Percentiles rank a stretch among this genome's conserved stretches.
These are phyloP conservation scores for Melanotaenia boesemani DNA, from an alignment of 2,797 vertebrate species.

Conservation along the genomic window DNA sequence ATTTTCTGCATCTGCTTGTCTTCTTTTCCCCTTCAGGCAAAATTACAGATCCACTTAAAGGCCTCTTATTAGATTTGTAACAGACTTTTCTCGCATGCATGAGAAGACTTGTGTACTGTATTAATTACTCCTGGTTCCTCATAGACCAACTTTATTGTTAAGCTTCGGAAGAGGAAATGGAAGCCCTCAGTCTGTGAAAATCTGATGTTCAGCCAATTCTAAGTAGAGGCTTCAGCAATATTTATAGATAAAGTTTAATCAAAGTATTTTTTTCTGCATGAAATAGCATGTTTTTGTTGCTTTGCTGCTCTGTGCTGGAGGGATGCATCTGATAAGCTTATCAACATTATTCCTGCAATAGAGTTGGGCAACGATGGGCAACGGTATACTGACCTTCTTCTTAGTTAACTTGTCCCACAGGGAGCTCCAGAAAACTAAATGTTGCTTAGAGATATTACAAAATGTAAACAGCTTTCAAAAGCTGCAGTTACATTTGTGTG, in stretches of 20 bases:
- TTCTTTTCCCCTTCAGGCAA: conserved; percentile 31
- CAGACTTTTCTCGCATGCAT: conserved; percentile 10
- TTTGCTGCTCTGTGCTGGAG: neutral
- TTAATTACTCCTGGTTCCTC: conserved; percentile 8
- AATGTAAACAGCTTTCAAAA: too few relatives aligned
- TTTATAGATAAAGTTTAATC: neutral
- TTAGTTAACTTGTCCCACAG: neutral
- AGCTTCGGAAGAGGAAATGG: neutral
- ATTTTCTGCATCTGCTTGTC: conserved; percentile 36
- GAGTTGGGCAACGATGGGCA: conserved; percentile 8
- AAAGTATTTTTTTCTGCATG: neutral
- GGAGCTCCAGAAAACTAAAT: conserved; percentile 1
- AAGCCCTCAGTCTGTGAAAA: neutral
- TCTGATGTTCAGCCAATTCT: neutral
- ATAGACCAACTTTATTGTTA: neutral
- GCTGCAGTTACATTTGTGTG: neutral
- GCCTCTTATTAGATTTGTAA: conserved; percentile 20
- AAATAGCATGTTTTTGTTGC: conserved; percentile 7
- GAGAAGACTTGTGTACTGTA: neutral
- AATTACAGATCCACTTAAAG: conserved; percentile 25
- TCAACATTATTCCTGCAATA: neutral
- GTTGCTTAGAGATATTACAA: neutral
- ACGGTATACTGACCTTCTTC: conserved; percentile 2
- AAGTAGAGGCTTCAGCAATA: neutral
- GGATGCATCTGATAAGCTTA: neutral